Evolutionary conservation across 2,113 vertebrate genomes (phyloP).

Genomic region (Tangachromis dhanisi): DNA sequence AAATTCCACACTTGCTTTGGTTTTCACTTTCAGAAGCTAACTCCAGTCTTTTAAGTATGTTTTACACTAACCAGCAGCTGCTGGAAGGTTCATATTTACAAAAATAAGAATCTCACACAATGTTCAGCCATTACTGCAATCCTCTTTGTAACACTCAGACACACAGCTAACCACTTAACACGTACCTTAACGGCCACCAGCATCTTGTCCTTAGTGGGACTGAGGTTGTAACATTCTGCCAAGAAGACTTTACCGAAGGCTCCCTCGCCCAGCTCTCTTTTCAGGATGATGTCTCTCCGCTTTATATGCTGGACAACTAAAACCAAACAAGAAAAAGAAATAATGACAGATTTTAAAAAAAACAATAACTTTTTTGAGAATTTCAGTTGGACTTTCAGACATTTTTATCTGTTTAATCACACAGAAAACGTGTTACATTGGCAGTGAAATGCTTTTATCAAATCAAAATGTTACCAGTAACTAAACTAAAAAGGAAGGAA

Average conservation of each 20-base stretch:
- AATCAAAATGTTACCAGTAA: not conserved
- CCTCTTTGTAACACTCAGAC: not conserved
- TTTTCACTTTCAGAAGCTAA: not conserved
- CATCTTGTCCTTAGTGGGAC: slow-evolving; percentile 97
- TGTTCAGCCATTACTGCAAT: not conserved
- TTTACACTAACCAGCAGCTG: not conserved
- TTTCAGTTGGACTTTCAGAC: not conserved
- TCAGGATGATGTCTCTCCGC: slow-evolving; percentile 94
- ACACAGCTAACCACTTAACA: not conserved
- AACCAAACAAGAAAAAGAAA: not conserved
- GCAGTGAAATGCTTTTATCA: not conserved
- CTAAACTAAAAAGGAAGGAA: not conserved
- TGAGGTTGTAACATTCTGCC: slow-evolving; percentile 98
- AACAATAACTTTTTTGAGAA: not conserved
- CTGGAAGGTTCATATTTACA: not conserved
- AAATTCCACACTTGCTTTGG: not conserved
- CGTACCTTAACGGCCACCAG: slow-evolving; percentile 63
- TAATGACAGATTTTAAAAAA: not conserved
- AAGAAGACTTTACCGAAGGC: slow-evolving; percentile 99
- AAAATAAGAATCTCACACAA: not conserved
- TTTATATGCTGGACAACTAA: slow-evolving; percentile 97
- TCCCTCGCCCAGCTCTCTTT: slow-evolving; percentile 94
- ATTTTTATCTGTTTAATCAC: not conserved
- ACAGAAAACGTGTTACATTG: not conserved
- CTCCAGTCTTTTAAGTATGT: not conserved